Percentiles rank a stretch among this genome's conserved stretches.
phyloP scores from a whole-genome alignment of 1,140 invertebrate species.

The Pemphigus obesinymphae region DNA sequence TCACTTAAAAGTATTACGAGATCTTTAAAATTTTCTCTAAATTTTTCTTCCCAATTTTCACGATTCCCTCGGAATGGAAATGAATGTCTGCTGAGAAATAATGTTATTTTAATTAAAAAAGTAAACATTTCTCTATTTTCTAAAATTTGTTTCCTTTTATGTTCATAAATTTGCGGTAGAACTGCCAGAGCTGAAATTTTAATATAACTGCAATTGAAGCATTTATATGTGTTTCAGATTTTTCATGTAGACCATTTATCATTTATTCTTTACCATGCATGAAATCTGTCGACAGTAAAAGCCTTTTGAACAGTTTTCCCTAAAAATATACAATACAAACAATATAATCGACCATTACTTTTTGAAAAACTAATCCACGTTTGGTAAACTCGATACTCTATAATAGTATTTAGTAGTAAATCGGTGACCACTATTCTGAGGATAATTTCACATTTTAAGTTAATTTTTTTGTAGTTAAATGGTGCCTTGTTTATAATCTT shows the following conservation, averaged over 20 bases:
- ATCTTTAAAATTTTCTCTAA: not conserved
- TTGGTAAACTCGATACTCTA: not conserved
- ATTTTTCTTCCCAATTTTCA: not conserved
- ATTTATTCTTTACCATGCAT: not conserved
- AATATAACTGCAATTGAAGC: not conserved
- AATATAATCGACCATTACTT: not conserved
- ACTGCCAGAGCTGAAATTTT: not conserved
- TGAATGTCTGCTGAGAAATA: not conserved
- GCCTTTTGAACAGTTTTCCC: not conserved
- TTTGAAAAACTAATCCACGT: not conserved
- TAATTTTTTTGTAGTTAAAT: not conserved
- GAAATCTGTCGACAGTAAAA: not conserved
- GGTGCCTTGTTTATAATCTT: not conserved
- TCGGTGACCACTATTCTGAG: not conserved
- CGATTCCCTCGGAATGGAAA: not conserved
- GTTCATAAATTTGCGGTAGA: not conserved
- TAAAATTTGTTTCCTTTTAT: too few species aligned
- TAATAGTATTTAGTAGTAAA: not conserved
- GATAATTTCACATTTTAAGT: not conserved
- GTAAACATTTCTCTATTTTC: not conserved
- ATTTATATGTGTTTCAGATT: not conserved
- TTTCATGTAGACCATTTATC: not conserved
- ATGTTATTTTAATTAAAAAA: not conserved
- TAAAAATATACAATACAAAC: not conserved
- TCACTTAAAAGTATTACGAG: too few species aligned